Evolutionary conservation across 2,888 invertebrate species (phyloP).

Genomic region (Cerceris rybyensis): DNA sequence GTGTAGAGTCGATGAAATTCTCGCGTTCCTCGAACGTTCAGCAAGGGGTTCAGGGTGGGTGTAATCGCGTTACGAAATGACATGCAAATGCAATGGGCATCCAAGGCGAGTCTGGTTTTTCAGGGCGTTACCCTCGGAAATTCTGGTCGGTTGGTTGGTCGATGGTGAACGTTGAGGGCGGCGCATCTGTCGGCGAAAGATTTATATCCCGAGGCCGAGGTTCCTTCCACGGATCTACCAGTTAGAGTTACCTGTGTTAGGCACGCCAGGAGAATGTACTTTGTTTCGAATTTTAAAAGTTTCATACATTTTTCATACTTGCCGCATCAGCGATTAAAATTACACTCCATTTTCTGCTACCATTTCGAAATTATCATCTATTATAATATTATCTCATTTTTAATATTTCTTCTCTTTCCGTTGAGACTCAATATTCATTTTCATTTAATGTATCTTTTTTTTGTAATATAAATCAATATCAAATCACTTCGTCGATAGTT

Average conservation of each 20-base stretch:
- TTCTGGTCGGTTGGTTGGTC: slow-evolving; percentile 78
- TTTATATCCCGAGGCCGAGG: slow-evolving; percentile 76
- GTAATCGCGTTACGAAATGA: slow-evolving; percentile 69
- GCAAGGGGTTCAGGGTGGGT: slow-evolving; percentile 40
- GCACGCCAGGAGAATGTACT: slow-evolving; percentile 57
- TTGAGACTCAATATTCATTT: no score
- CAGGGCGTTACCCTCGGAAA: slow-evolving; percentile 79
- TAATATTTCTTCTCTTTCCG: no score
- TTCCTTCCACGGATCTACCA: slow-evolving; percentile 62
- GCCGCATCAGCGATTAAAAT: slow-evolving; percentile 11
- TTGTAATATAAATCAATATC: no score
- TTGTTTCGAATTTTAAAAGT: slow-evolving; percentile 44
- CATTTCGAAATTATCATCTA: neutral
- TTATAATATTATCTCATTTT: neutral
- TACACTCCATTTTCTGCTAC: no score
- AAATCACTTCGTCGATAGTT: no score
- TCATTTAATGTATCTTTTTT: no score
- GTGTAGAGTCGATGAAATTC: slow-evolving; percentile 7
- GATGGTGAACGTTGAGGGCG: slow-evolving; percentile 77
- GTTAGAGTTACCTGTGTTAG: slow-evolving; percentile 51
- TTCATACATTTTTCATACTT: slow-evolving; percentile 3
- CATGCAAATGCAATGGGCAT: slow-evolving; percentile 74
- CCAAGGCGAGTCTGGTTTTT: slow-evolving; percentile 68
- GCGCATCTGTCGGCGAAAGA: slow-evolving; percentile 80
- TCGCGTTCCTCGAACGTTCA: slow-evolving; percentile 17